phyloP scores from a whole-genome alignment of 2,113 vertebrate genomes.

The Thalassoma bifasciatum region DNA sequence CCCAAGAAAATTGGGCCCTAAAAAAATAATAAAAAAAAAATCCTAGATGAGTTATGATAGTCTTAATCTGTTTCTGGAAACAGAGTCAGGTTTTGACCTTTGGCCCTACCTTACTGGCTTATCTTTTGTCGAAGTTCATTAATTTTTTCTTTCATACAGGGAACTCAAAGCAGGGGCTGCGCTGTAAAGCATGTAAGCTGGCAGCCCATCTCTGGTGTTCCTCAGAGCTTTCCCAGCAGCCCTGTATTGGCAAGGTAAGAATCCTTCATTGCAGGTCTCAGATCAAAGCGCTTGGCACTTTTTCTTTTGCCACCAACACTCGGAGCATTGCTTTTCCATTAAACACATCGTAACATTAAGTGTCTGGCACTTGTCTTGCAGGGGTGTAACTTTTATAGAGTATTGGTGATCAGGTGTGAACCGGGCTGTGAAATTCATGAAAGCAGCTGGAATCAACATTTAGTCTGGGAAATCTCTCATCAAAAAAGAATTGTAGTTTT shows the following conservation, averaged over 20 bases:
- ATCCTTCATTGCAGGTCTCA: background rate
- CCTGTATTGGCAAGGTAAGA: slow-evolving; percentile 88
- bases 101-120: background rate
- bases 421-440: background rate
- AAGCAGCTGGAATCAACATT: background rate
- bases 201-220: slow-evolving; percentile 92
- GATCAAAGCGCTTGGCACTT: background rate
- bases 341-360: background rate
- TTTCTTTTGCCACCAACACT: background rate
- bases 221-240: slow-evolving; percentile 88
- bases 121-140: background rate
- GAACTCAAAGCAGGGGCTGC: slow-evolving; percentile 91
- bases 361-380: background rate
- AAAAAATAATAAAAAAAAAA: too few species aligned
- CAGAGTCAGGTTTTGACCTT: background rate
- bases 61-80: background rate
- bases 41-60: too few species aligned
- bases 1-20: too few species aligned
- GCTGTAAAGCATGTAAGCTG: slow-evolving; percentile 90
- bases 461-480: background rate
- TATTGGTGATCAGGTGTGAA: slow-evolving; percentile 13
- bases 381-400: background rate
- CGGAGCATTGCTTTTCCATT: background rate
- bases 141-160: slow-evolving; percentile 75
- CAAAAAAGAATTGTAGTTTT: too few species aligned